Base-by-base conservation (phyloP, 2,113 vertebrate species). In the Prunella himalayana region DNA sequence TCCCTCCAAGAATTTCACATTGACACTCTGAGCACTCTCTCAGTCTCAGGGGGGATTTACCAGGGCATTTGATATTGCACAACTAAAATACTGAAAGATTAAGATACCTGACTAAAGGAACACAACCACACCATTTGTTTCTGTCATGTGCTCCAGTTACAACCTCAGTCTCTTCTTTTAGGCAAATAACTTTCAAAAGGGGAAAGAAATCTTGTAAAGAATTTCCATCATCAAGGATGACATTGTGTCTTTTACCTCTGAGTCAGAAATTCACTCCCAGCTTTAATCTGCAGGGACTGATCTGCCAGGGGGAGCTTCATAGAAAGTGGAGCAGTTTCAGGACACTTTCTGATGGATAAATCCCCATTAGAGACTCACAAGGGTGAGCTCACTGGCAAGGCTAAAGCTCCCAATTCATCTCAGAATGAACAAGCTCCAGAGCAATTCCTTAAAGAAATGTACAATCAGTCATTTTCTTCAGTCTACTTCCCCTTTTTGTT, bases 241-340 rank as follows among this genome's bases (percentile, higher is more conserved):
- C 81, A 77, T 13, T 24, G 61, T 79, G 18, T 56, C 64, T 63
- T 86, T 42, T 54, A 94, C 39, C 30, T 81, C 59, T 78, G 86
- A 91, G 93, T 92, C 85, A 95, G 86, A 92, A 90, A 88, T 45
- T 47, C n/a, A 41, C 53, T 93, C 65, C 85, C 79, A 91, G 31
- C 41, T 41, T 91, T 80, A 76, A 88, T 76, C 31, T 82, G 35
- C 49, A 65, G 27, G 33, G 41, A 7, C 53, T 93, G 70, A 76
- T 54, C 28, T 76, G 64, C 51, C 88, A 60, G 44, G 41, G 21
- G 35, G 27, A 82, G 57, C 54, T 90, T 88, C 85, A 49, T 27
- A 87, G 85, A 65, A 77, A 79, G 82, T 37, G 39, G 24, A 92
- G 45, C 5, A 61, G 49, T 91, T 94, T 86, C 82, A 77, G 59